Percentiles rank a stretch among this genome's conserved stretches.
Conservation (phyloP, 2,113 vertebrate genomes). For the Chaenogobius annularis region DNA sequence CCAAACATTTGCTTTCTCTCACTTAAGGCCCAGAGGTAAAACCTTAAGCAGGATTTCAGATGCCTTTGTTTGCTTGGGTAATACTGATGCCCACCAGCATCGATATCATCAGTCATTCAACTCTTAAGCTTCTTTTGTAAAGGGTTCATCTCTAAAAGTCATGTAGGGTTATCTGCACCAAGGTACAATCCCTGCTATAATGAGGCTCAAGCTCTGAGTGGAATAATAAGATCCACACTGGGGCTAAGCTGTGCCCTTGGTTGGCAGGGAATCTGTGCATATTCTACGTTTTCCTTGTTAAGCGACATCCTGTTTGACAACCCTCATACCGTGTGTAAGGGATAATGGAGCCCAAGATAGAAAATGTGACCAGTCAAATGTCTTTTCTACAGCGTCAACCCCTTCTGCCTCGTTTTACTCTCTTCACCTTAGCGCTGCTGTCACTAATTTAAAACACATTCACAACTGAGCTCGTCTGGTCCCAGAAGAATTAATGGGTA, state of each 20-base stretch:
- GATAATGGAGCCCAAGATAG: constrained; percentile 18
- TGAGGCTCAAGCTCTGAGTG: constrained; percentile 49
- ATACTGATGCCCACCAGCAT: constrained; percentile 27
- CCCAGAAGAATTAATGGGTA: constrained; percentile 25
- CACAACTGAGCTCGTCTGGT: constrained; percentile 27
- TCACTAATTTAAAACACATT: constrained; percentile 35
- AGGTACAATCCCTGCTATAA: constrained; percentile 56
- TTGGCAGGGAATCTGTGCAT: constrained; percentile 31
- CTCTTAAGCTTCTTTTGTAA: constrained; percentile 39
- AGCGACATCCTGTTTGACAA: constrained; percentile 41
- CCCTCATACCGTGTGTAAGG: constrained; percentile 7
- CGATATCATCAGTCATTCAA: constrained; percentile 37
- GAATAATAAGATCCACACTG: constrained; percentile 48
- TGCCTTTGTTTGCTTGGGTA: constrained; percentile 18
- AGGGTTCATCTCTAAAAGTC: constrained; percentile 55
- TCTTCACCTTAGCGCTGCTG: constrained; percentile 32
- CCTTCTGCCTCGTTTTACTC: constrained; percentile 13
- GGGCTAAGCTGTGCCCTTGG: constrained; percentile 45
- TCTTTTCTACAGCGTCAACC: background rate
- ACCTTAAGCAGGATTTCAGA: constrained; percentile 13
- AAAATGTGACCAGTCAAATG: constrained; percentile 12
- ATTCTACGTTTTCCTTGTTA: constrained; percentile 30
- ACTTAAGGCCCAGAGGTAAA: background rate
- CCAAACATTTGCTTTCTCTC: constrained; percentile 3
- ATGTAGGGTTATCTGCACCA: constrained; percentile 63